Conservation (phyloP, 2,888 invertebrate genomes). For the Drosophila aldrichi region DNA sequence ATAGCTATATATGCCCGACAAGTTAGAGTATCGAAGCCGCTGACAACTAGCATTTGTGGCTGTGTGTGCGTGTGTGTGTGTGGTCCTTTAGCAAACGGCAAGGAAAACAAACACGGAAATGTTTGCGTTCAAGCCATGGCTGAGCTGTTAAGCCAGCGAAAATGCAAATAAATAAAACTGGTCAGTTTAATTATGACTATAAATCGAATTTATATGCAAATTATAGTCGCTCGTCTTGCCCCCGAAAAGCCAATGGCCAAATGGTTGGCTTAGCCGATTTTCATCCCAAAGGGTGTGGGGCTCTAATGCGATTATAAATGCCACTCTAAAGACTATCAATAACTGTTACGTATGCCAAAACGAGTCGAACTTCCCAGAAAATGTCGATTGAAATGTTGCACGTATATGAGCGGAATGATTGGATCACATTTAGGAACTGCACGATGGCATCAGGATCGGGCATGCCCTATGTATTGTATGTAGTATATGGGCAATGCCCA, state of each 20-base stretch:
- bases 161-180: slow-evolving; percentile 72
- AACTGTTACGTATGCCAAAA: slow-evolving; percentile 10
- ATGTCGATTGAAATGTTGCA: slow-evolving; percentile 15
- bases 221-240: slow-evolving; percentile 37
- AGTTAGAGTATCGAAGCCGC: slow-evolving; percentile 1
- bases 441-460: slow-evolving; percentile 19
- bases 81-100: slow-evolving; percentile 50
- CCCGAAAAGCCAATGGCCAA: slow-evolving; percentile 21
- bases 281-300: slow-evolving; percentile 51
- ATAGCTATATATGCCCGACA: slow-evolving; percentile 9
- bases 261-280: slow-evolving; percentile 34
- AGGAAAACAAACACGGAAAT: slow-evolving; percentile 64
- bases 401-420: slow-evolving; percentile 8
- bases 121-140: slow-evolving; percentile 28
- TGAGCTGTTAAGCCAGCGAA: slow-evolving; percentile 33
- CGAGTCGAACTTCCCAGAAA: slow-evolving; percentile 50
- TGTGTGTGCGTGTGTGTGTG: slow-evolving; percentile 51
- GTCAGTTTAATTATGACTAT: slow-evolving; percentile 74
- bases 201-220: slow-evolving; percentile 71
- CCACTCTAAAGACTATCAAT: not conserved
- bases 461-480: not conserved
- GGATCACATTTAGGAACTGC: slow-evolving; percentile 34
- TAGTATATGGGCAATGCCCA: slow-evolving; percentile 20
- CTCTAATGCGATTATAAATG: slow-evolving; percentile 57
- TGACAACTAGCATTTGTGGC: slow-evolving; percentile 12